Base-by-base conservation (phyloP, 2,888 invertebrate genomes). In the Dioctria rufipes region DNA sequence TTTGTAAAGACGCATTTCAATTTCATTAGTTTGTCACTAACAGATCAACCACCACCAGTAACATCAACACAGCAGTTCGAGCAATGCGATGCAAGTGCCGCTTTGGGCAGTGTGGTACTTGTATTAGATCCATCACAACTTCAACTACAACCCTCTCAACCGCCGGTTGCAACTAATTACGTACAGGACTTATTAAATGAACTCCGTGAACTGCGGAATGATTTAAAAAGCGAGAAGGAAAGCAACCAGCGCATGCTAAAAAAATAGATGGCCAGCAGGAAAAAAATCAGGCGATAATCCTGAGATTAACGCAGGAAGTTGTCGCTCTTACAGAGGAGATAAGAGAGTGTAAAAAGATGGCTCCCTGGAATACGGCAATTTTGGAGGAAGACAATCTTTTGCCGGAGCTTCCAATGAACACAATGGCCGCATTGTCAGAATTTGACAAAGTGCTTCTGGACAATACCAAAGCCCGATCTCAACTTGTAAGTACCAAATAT, bases 311-410 rank as follows among this genome's bases (percentile, higher is more conserved):
- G n/a, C 60, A 60, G n/a, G 13, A 60, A 25, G 3, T 60, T 13
- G 60, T 25, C 5, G 5, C 60, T 11, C 60, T 60, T 13, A 60
- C 13, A 13, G 60, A 60, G 25, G 60, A 60, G 60, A n/a, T 60
- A n/a, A 60, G 5, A 6, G 60, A 60, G n/a, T 60, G n/a, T 6
- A 60, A 60, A 13, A n/a, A n/a, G 5, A 11, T 8, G 3, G n/a
- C 60, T 25, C n/a, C 8, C 8, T 11, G n/a, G 8, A 51, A n/a
- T 13, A n/a, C 13, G 5, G 11, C 8, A 58, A 5, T 11, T 58
- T 58, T 58, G 8, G 60, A 60, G 25, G 60, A 60, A 60, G 60
- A 60, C 6, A 60, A n/a, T 60, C 5, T 60, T 6, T 25, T 60
- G 60, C 60, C 60, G 25, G 13, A 60, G 60, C 60, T 60, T 9